Evolutionary conservation across 2,113 vertebrate genomes (phyloP).

Genomic region (Trematomus loennbergii): DNA sequence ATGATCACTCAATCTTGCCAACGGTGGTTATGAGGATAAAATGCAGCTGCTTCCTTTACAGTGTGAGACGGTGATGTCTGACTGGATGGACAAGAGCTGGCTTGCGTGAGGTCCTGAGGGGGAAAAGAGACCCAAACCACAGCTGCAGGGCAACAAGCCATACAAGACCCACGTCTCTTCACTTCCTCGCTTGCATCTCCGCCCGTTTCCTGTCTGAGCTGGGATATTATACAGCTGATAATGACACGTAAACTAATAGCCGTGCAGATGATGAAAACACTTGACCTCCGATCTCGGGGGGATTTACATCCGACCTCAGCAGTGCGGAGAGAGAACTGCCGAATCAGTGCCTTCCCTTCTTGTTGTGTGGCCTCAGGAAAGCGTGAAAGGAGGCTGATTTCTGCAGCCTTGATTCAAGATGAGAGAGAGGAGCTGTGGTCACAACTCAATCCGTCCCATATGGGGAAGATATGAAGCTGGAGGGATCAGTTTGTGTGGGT

Average conservation of each 20-base stretch:
- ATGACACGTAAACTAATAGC: conserved; percentile 67
- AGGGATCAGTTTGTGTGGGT: conserved; percentile 18
- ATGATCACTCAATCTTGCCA: conserved; percentile 54
- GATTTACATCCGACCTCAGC: conserved; percentile 66
- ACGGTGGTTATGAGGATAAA: conserved; percentile 59
- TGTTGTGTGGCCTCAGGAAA: conserved; percentile 79
- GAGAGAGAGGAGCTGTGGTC: conserved; percentile 74
- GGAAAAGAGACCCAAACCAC: conserved; percentile 46
- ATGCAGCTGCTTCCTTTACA: conserved; percentile 67
- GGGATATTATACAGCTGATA: conserved; percentile 61
- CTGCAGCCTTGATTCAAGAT: conserved; percentile 73
- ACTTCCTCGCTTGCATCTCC: conserved; percentile 55
- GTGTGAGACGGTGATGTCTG: conserved; percentile 51
- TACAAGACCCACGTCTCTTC: conserved; percentile 42
- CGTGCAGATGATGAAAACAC: conserved; percentile 62
- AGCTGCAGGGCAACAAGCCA: conserved; percentile 74
- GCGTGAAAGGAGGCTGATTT: conserved; percentile 78
- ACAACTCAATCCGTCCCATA: conserved; percentile 79
- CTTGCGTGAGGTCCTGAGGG: conserved; percentile 65
- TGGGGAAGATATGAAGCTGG: conserved; percentile 75
- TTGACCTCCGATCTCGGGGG: conserved; percentile 58
- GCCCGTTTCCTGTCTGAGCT: conserved; percentile 63
- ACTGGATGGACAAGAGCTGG: conserved; percentile 58
- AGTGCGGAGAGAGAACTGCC: conserved; percentile 41
- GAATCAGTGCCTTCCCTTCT: conserved; percentile 64